Conservation (phyloP, 2,888 invertebrate species). For the Adineta ricciae region DNA sequence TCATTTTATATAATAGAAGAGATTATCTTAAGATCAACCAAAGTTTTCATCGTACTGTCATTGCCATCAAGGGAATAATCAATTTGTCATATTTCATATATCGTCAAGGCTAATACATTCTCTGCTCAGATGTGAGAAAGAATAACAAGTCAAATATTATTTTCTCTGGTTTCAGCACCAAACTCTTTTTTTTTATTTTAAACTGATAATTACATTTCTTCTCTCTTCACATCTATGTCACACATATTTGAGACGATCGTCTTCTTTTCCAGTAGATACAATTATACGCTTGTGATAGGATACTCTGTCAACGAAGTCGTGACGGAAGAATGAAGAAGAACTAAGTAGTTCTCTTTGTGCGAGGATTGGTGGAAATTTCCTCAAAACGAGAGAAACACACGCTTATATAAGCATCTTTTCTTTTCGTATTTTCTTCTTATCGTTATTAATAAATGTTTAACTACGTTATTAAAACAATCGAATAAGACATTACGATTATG, state of each 20-base stretch:
- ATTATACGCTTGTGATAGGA: not conserved
- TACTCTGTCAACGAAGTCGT: not conserved
- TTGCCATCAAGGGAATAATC: not conserved
- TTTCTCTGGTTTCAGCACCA: too few relatives aligned
- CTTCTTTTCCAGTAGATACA: not conserved
- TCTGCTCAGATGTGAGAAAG: too few relatives aligned
- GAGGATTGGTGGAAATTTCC: not conserved
- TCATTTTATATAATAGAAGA: too few relatives aligned
- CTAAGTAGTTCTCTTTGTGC: not conserved
- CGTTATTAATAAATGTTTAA: not conserved
- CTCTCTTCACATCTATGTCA: too few relatives aligned
- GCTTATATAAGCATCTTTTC: not conserved
- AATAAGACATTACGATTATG: not conserved
- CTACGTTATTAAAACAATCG: not conserved
- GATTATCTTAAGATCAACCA: too few relatives aligned
- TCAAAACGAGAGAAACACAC: not conserved
- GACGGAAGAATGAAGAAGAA: not conserved
- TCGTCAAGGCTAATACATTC: not conserved
- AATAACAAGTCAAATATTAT: too few relatives aligned
- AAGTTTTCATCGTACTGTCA: not conserved
- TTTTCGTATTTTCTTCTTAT: not conserved
- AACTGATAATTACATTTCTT: too few relatives aligned
- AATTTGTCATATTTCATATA: not conserved
- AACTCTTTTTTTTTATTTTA: too few relatives aligned
- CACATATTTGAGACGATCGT: not conserved